Conservation (phyloP, 2,797 vertebrate genomes). For the Malacoraja senta region DNA sequence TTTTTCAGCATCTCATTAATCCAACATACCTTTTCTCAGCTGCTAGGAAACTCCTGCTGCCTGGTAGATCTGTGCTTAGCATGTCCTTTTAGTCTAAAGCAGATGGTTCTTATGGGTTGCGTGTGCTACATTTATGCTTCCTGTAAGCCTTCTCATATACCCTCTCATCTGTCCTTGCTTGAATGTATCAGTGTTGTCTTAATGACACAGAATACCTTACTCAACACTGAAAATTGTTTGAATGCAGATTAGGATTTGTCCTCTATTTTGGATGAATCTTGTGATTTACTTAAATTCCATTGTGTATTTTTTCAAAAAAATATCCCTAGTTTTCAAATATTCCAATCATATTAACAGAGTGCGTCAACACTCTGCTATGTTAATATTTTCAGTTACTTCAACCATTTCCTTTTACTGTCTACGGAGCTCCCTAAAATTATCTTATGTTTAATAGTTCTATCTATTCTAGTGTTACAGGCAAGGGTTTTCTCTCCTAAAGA, state of each 20-base stretch:
- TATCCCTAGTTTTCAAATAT: not conserved
- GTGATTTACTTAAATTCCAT: not conserved
- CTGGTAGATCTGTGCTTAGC: not conserved
- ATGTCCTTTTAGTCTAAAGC: not conserved
- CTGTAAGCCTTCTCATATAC: not conserved
- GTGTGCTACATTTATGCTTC: not conserved
- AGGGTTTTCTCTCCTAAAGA: constrained; percentile 26
- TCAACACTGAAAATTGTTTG: not conserved
- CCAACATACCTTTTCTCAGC: not conserved
- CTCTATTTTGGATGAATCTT: not conserved
- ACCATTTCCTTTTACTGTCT: constrained; percentile 28
- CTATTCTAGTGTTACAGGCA: constrained; percentile 34
- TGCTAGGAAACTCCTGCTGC: not conserved
- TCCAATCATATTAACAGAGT: not conserved
- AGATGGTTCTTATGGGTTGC: not conserved
- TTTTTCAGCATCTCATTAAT: not conserved
- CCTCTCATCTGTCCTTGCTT: no score
- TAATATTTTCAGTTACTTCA: not conserved
- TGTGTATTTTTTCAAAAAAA: not conserved
- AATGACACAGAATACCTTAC: not conserved
- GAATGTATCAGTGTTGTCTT: no score
- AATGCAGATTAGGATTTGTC: not conserved
- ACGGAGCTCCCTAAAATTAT: constrained; percentile 10
- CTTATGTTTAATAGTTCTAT: constrained; percentile 34
- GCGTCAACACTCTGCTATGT: not conserved